Evolutionary conservation across 2,888 invertebrate species (phyloP), one percentile per base, ranked within the genome.

Genomic region (Anthoptus insignis): DNA sequence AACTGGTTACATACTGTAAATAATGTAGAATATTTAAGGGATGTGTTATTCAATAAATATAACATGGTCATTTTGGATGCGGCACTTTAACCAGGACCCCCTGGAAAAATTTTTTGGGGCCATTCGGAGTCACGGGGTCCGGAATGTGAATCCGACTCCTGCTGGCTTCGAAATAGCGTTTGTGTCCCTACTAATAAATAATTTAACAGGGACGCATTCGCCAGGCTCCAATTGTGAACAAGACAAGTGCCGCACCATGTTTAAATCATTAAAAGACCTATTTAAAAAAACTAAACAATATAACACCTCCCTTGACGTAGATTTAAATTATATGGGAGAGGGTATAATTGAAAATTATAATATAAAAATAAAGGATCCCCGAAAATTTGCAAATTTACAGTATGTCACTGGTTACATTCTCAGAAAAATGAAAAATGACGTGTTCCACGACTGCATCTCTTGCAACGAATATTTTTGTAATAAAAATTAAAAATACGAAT

Each of bases 61-160:
- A 45, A 50, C 22, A 56, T 56, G 37, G n/a, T 64, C 63, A 11
- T 9, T 64, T 39, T 57, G 64, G 52, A 19, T 56, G 21, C 21
- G 57, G 34, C 49, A 64, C 49, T 67, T 57, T 32, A 64, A 67
- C 52, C 64, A 63, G 19, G 66, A 67, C 22, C 64, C 64, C n/a
- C 54, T 64, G 9, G 59, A 67, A 56, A 64, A 59, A 11, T 65
- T 65, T 58, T 67, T 67, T 49, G 65, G 61, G 4, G 27, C 29
- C 9, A 54, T 67, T 32, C 49, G 54, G 34, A 64, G 64, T 24
- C 56, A 57, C 22, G 64, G 67, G 24, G 37, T 11, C n/a, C 22
- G 67, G 27, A 64, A 67, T 53, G 42, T 45, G 14, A 37, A 49
- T 14, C 64, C 64, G 11, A 52, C 60, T 11, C 29, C 27, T 13